phyloP scores from a whole-genome alignment of 2,888 invertebrate species.

The Cerastis rubricosa region DNA sequence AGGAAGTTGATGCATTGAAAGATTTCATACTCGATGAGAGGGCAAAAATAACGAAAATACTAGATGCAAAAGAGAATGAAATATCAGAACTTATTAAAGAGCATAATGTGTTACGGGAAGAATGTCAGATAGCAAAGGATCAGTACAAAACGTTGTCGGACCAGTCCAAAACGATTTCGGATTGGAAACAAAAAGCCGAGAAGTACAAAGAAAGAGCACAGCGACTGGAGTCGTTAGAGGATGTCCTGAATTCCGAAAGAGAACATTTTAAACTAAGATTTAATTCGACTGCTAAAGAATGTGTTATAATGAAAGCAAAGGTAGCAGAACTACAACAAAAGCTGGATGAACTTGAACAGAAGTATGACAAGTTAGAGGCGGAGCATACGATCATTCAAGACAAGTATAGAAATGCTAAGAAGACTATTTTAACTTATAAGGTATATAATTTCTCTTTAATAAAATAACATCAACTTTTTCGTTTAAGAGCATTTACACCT shows the following conservation, averaged over 20 bases:
- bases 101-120: slow-evolving; percentile 81
- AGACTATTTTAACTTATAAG: slow-evolving; percentile 92
- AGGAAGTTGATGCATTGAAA: slow-evolving; percentile 89
- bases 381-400: slow-evolving; percentile 89
- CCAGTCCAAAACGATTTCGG: slow-evolving; percentile 66
- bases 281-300: slow-evolving; percentile 78
- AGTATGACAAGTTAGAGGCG: slow-evolving; percentile 77
- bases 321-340: slow-evolving; percentile 84
- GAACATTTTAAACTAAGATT: slow-evolving; percentile 82
- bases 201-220: slow-evolving; percentile 83
- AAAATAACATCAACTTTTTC: not conserved
- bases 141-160: slow-evolving; percentile 31
- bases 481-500: no score
- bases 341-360: slow-evolving; percentile 84
- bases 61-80: slow-evolving; percentile 89
- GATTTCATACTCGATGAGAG: slow-evolving; percentile 89
- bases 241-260: slow-evolving; percentile 82
- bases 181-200: slow-evolving; percentile 83
- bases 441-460: slow-evolving; percentile 71
- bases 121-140: slow-evolving; percentile 83
- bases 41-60: slow-evolving; percentile 86
- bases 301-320: slow-evolving; percentile 83
- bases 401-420: slow-evolving; percentile 92
- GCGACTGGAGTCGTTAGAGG: slow-evolving; percentile 81
- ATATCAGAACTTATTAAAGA: slow-evolving; percentile 86